Evolutionary conservation across 2,797 vertebrate species (phyloP), one percentile per base, ranked within the genome.

Genomic region (Tadarida brasiliensis): DNA sequence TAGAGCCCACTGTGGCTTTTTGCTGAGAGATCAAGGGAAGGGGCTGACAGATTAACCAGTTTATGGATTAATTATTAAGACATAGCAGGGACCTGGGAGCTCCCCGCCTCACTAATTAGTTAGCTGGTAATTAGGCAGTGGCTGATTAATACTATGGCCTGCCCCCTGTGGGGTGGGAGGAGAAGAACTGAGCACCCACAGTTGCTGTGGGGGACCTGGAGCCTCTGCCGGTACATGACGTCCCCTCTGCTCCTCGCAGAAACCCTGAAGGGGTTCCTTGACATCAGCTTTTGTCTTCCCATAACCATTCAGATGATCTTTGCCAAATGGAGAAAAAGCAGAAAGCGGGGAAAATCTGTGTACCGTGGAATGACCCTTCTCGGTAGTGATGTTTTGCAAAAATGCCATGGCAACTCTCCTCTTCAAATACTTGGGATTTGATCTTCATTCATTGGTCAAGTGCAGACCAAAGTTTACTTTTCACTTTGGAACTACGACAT

Each of bases 31-130:
- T 91, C 15, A 93, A 88, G 77, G 63, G 63, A 84, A 94, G 65
- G 78, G 65, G 14, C 51, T 96, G 74, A 56, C 35, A 81, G 47
- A 87, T 82, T 91, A 94, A 76, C 86, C 71, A 84, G 88, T 95
- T 90, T 95, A 92, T 86, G 68, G 91, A 93, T 97, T 95, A 94
- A 96, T 95, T 96, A 96, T 94, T 95, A 92, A 91, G 88, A 88
- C 94, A 76, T 89, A 91, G 77, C 92, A n/a, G 90, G 90, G 74
- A 83, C 68, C 59, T n/a, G 35, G 85, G 80, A 96, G 82, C 49
- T 54, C 83, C 76, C 91, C 94, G 96, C 56, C 95, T 95, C 73
- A 77, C 17, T 94, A 91, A 96, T 96, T 96, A 95, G 95, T 95
- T 92, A 94, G 88, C 92, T 97, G 91, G 74, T 91, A 95, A 95